phyloP scores from a whole-genome alignment of 2,113 vertebrate genomes.

The Atractosteus spatula region DNA sequence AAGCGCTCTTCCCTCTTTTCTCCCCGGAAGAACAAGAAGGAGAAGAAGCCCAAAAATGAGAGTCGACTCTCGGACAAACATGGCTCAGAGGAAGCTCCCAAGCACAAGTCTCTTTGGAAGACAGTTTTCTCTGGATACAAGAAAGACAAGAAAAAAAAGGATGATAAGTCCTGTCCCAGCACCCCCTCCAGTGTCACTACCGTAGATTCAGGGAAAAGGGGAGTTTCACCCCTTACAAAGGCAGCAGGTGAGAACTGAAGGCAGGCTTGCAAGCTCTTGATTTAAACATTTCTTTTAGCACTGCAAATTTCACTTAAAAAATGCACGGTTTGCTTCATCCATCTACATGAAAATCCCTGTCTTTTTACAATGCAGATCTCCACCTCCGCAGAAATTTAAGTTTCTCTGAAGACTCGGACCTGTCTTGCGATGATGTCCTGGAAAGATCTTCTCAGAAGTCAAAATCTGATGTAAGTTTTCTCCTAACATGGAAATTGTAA shows the following conservation, averaged over 20 bases:
- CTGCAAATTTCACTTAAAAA: no score
- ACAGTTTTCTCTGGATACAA: slow-evolving; percentile 93
- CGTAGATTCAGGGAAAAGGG: slow-evolving; percentile 79
- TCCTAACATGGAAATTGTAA: no score
- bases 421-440: slow-evolving; percentile 90
- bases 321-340: background rate
- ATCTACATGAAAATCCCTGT: background rate
- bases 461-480: slow-evolving; percentile 80
- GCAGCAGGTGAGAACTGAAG: slow-evolving; percentile 66
- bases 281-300: no score
- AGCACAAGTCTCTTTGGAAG: slow-evolving; percentile 92
- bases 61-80: slow-evolving; percentile 64
- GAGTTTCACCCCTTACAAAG: slow-evolving; percentile 57
- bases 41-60: slow-evolving; percentile 90
- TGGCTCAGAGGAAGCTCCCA: slow-evolving; percentile 71
- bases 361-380: slow-evolving; percentile 63
- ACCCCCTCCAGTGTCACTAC: slow-evolving; percentile 86
- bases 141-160: slow-evolving; percentile 96
- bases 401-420: slow-evolving; percentile 93
- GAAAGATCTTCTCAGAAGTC: slow-evolving; percentile 91
- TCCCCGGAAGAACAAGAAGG: slow-evolving; percentile 91
- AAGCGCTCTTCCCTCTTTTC: slow-evolving; percentile 94
- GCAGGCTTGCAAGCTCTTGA: no score
- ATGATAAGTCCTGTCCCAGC: slow-evolving; percentile 82
- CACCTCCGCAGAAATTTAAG: slow-evolving; percentile 84